Conservation (phyloP, 1,140 invertebrate species). For the Zophobas morio region DNA sequence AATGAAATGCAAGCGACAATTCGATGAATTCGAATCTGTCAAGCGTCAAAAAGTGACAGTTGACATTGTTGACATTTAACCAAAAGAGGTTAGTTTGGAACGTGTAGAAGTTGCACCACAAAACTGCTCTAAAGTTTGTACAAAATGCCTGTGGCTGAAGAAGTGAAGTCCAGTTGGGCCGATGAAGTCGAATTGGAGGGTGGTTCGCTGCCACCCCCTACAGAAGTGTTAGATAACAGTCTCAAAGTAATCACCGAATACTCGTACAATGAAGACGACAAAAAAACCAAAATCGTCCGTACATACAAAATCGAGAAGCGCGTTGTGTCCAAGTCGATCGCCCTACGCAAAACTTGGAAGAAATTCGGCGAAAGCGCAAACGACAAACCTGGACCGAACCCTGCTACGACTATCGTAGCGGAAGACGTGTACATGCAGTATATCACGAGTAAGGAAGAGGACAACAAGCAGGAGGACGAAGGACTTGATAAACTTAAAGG, state of each 20-base stretch:
- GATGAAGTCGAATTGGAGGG: constrained; percentile 92
- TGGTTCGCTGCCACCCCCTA: constrained; percentile 82
- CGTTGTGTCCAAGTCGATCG: constrained; percentile 93
- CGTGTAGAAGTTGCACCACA: constrained; percentile 23
- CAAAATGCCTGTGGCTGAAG: constrained; percentile 78
- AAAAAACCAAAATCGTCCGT: constrained; percentile 88
- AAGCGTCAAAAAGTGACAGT: constrained; percentile 7
- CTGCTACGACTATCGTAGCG: constrained; percentile 94
- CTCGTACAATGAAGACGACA: constrained; percentile 91
- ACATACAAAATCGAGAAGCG: constrained; percentile 94
- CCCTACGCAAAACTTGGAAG: constrained; percentile 91
- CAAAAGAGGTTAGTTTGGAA: not conserved
- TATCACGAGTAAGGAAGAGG: constrained; percentile 88
- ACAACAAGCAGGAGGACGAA: constrained; percentile 87
- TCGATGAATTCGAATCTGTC: not conserved
- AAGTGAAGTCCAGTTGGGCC: constrained; percentile 91
- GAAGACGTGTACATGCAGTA: constrained; percentile 98
- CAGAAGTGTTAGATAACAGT: constrained; percentile 86
- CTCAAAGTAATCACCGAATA: constrained; percentile 95
- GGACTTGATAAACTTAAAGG: constrained; percentile 82
- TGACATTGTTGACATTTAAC: too few relatives aligned
- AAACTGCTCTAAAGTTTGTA: constrained; percentile 21
- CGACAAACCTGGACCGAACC: constrained; percentile 96
- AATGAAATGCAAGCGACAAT: too few relatives aligned
- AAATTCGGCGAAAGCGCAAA: constrained; percentile 94